These are phyloP conservation scores for Aegotheles bennettii DNA, from an alignment of 2,113 vertebrate species.

Conservation along the genomic window DNA sequence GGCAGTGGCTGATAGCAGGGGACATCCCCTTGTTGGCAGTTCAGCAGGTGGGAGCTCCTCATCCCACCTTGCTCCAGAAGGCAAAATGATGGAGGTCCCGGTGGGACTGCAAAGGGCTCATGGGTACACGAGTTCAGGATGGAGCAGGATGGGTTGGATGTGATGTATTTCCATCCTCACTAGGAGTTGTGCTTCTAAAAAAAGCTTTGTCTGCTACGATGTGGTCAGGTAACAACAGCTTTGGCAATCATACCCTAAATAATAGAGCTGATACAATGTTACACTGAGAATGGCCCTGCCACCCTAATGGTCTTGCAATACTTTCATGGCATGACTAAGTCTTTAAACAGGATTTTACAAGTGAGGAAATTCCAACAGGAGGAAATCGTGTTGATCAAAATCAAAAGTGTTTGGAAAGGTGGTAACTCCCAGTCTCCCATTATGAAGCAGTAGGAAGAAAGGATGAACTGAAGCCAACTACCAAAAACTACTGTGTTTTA, in stretches of 20 bases:
- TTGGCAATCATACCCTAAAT: not conserved
- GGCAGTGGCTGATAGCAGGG: not conserved
- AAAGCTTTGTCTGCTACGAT: rapidly evolving
- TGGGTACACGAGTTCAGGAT: not conserved
- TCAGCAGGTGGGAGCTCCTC: not conserved
- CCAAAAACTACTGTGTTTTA: not conserved
- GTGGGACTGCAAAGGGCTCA: not conserved
- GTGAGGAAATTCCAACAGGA: not conserved
- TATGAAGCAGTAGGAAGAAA: not conserved
- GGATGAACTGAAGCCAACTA: not conserved
- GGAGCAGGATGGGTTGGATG: not conserved
- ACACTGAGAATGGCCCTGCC: not conserved
- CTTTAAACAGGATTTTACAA: not conserved
- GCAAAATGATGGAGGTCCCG: rapidly evolving
- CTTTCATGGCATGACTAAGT: not conserved
- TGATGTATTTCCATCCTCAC: not conserved
- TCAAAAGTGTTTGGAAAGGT: not conserved
- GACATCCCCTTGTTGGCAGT: not conserved
- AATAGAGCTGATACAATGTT: rapidly evolving
- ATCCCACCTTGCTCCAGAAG: not conserved
- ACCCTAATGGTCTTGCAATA: not conserved
- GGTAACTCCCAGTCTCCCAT: not conserved
- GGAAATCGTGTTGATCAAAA: not conserved
- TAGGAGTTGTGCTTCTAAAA: not conserved
- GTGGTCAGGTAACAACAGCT: rapidly evolving